phyloP scores from a whole-genome alignment of 1,140 invertebrate species.

The Ganaspis sp. region DNA sequence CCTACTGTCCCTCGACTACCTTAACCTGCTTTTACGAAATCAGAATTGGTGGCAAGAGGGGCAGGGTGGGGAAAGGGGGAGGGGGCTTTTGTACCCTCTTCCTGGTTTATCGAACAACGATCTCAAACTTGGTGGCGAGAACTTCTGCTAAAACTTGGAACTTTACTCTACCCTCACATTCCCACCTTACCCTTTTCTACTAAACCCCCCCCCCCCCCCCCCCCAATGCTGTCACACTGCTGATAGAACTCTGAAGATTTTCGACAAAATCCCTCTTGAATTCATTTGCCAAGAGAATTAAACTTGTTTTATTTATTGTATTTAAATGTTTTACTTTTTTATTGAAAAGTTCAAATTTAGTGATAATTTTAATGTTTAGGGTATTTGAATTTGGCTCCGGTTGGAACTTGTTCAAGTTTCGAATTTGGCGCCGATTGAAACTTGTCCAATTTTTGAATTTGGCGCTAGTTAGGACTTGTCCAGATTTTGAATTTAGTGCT shows the following conservation, averaged over 20 bases:
- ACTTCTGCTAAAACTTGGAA: conserved; percentile 10
- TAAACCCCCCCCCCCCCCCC: neutral
- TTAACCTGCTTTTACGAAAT: neutral
- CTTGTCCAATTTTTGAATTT: no score
- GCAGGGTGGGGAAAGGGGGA: neutral
- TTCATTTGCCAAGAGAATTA: neutral
- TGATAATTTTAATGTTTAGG: no score
- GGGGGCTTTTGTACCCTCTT: neutral
- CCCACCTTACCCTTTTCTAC: neutral
- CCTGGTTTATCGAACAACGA: conserved; percentile 11
- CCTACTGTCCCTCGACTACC: neutral
- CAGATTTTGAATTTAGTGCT: no score
- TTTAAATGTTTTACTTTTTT: no score
- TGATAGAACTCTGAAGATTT: neutral
- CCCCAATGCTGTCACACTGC: neutral
- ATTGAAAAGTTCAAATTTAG: no score
- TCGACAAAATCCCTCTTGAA: neutral
- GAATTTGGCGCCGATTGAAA: no score
- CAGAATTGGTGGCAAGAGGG: neutral
- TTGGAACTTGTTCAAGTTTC: no score
- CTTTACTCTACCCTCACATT: neutral
- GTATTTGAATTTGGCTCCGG: neutral
- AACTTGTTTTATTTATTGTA: neutral
- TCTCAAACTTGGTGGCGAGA: conserved; percentile 8
- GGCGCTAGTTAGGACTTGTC: no score